These are phyloP conservation scores for Echinops telfairi DNA, from an alignment of 2,113 vertebrate genomes.

Conservation along the genomic window DNA sequence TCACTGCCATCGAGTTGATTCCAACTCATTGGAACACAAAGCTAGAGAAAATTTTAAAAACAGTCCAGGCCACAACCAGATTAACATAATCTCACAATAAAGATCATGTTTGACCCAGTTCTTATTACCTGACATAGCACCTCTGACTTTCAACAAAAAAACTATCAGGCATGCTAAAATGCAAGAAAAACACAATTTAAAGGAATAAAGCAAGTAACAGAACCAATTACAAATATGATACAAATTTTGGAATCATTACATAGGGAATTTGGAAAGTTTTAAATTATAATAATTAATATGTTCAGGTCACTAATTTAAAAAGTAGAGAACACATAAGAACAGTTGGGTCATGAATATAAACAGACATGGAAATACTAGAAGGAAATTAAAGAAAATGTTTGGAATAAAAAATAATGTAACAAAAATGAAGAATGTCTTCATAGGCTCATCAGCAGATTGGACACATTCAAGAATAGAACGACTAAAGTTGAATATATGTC, in stretches of 20 bases:
- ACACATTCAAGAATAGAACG: not conserved
- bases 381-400: constrained; percentile 40
- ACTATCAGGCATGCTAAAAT: not conserved
- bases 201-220: constrained; percentile 38
- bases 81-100: constrained; percentile 2
- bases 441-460: not conserved
- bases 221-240: constrained; percentile 51
- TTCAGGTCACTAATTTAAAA: constrained; percentile 23
- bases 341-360: constrained; percentile 2
- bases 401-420: constrained; percentile 44
- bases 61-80: not conserved
- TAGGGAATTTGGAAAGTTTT: constrained; percentile 15
- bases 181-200: constrained; percentile 43
- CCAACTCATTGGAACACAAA: not conserved
- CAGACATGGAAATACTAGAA: constrained; percentile 6
- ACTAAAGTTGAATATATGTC: constrained; percentile 12
- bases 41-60: constrained; percentile 48
- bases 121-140: not conserved
- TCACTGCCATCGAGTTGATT: too few relatives aligned
- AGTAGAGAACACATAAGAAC: constrained; percentile 47
- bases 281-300: constrained; percentile 30
- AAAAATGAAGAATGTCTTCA: constrained; percentile 54
- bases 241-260: constrained; percentile 47
- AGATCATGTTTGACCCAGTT: constrained; percentile 36
- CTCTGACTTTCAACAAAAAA: not conserved